Percentiles rank a stretch among this genome's conserved stretches.
Conservation (phyloP, 2,888 invertebrate genomes). For the Stramonita haemastoma region DNA sequence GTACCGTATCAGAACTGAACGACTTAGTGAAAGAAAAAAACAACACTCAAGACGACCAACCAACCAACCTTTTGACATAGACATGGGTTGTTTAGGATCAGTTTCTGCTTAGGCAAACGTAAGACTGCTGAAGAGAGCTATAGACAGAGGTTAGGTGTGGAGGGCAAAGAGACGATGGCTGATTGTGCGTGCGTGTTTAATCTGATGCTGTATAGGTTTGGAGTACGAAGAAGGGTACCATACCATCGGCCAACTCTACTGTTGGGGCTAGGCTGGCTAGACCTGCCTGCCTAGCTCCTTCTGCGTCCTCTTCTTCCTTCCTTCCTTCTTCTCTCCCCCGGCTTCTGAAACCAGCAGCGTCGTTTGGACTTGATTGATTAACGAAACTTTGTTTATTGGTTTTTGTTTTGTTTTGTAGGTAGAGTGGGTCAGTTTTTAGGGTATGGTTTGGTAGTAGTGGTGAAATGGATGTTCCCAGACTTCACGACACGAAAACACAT, state of each 20-base stretch:
- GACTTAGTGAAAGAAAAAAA: no score
- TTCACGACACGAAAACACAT: no score
- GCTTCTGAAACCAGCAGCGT: neutral
- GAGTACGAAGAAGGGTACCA: slow-evolving; percentile 61
- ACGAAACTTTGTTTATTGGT: no score
- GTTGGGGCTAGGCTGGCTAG: slow-evolving; percentile 55
- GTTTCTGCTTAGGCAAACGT: neutral
- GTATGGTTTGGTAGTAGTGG: no score
- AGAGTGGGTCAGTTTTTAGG: no score
- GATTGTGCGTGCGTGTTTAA: slow-evolving; percentile 5
- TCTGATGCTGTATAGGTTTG: slow-evolving; percentile 50
- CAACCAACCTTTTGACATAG: no score
- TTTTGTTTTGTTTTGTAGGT: no score
- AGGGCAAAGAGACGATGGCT: neutral
- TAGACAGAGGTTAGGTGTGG: neutral
- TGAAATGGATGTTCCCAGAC: no score
- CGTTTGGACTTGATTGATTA: neutral
- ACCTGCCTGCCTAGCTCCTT: neutral
- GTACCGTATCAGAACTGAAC: no score
- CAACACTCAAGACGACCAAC: no score
- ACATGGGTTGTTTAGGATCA: no score
- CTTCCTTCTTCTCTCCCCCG: neutral
- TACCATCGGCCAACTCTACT: slow-evolving; percentile 57
- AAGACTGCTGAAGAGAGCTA: neutral
- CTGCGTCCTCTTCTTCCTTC: no score